These are phyloP conservation scores for Onchidella celtica DNA, from an alignment of 2,888 invertebrate species.

Conservation along the genomic window DNA sequence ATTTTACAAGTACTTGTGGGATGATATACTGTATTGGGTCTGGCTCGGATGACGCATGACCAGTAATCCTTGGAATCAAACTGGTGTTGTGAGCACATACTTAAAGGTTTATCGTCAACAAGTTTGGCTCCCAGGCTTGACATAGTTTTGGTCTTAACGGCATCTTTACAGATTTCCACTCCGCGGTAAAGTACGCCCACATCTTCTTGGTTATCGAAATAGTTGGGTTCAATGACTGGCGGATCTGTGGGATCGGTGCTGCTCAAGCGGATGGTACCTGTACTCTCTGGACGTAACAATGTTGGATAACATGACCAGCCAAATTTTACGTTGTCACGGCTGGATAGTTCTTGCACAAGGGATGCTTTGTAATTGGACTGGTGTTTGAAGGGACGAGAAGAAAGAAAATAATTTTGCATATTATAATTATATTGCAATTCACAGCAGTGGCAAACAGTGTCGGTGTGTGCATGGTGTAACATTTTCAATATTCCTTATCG, in stretches of 20 bases:
- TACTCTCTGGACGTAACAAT: background rate
- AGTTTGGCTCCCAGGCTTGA: slow-evolving; percentile 48
- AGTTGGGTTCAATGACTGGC: slow-evolving; percentile 94
- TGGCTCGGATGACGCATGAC: slow-evolving; percentile 36
- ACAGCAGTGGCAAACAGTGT: too few relatives aligned
- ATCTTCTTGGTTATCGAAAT: slow-evolving; percentile 86
- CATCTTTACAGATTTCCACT: slow-evolving; percentile 14
- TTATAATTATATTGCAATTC: too few relatives aligned
- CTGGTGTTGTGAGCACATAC: slow-evolving; percentile 16
- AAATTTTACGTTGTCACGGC: slow-evolving; percentile 76
- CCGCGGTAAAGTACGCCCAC: slow-evolving; percentile 73
- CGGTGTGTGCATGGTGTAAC: too few relatives aligned
- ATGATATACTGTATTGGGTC: slow-evolving; percentile 80
- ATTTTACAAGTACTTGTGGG: slow-evolving; percentile 88
- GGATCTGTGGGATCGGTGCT: slow-evolving; percentile 88
- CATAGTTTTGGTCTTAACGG: slow-evolving; percentile 48
- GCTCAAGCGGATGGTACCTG: slow-evolving; percentile 66
- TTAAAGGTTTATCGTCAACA: slow-evolving; percentile 35
- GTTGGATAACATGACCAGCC: background rate
- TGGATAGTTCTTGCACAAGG: background rate
- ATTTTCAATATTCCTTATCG: too few relatives aligned
- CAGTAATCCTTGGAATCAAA: slow-evolving; percentile 54
- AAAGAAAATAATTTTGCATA: too few relatives aligned
- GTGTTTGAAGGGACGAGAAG: background rate
- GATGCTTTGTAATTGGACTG: background rate